A percentile compares a stretch with the other conserved stretches of the same genome.
phyloP scores from a whole-genome alignment of 2,888 invertebrate genomes.

The Diploptera punctata region DNA sequence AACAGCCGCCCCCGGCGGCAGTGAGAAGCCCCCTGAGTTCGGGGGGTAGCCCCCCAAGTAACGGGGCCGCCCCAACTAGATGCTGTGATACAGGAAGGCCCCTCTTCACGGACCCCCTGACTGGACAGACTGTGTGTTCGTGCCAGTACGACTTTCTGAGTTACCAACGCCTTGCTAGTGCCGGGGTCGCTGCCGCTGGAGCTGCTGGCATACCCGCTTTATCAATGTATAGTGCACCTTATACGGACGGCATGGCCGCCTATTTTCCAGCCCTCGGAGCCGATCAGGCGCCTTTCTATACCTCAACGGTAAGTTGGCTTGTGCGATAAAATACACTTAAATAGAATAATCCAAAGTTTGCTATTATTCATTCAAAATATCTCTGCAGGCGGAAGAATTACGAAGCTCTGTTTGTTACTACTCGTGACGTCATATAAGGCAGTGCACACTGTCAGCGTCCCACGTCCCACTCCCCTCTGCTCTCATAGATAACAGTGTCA shows the following conservation, averaged over 20 bases:
- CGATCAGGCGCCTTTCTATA: conserved; percentile 86
- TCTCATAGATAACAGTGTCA: too few relatives aligned
- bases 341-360: too few relatives aligned
- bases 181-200: conserved; percentile 68
- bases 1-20: conserved; percentile 23
- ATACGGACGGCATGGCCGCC: conserved; percentile 82
- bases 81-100: conserved; percentile 94
- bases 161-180: conserved; percentile 77
- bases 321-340: too few relatives aligned
- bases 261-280: conserved; percentile 85
- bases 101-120: conserved; percentile 87
- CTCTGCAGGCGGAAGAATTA: too few relatives aligned
- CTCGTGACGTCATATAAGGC: too few relatives aligned
- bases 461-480: too few relatives aligned
- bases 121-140: conserved; percentile 88
- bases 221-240: conserved; percentile 82
- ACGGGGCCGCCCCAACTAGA: conserved; percentile 58
- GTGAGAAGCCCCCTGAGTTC: conserved; percentile 16
- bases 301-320: conserved; percentile 78
- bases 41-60: conserved; percentile 32
- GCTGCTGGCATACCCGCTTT: conserved; percentile 74
- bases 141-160: conserved; percentile 89
- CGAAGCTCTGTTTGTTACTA: too few relatives aligned
- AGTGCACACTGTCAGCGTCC: too few relatives aligned
- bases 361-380: too few relatives aligned